phyloP scores from a whole-genome alignment of 2,113 vertebrate genomes.

The Anolis sagrei region DNA sequence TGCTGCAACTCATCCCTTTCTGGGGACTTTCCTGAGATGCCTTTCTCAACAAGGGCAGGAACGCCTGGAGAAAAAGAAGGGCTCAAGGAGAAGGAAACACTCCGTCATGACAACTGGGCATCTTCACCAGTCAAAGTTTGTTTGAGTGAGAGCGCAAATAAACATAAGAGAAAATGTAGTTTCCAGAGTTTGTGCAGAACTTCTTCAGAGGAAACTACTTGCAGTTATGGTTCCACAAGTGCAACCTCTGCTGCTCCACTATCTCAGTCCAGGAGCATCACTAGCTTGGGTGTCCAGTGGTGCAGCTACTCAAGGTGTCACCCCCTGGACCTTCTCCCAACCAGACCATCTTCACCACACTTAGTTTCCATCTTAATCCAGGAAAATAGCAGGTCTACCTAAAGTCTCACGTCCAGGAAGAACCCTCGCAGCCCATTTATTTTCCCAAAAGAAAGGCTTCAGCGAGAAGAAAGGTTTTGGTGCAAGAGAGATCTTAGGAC shows the following conservation, averaged over 20 bases:
- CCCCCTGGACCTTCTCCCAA: no score
- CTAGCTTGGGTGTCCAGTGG: no score
- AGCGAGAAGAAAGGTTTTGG: background rate
- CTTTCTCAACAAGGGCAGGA: conserved; percentile 23
- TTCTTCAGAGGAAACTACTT: background rate
- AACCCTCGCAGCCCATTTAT: background rate
- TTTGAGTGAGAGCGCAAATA: no score
- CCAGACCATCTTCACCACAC: no score
- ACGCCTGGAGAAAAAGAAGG: background rate
- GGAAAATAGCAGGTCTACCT: background rate
- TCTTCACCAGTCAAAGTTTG: no score
- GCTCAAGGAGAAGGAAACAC: background rate
- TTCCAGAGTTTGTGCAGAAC: no score
- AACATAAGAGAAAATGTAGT: no score
- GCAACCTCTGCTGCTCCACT: background rate
- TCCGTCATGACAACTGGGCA: no score
- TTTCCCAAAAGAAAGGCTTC: background rate
- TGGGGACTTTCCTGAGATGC: background rate
- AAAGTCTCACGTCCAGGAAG: background rate
- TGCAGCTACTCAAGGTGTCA: no score
- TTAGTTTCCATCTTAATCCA: background rate
- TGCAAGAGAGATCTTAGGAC: background rate
- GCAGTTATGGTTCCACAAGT: background rate
- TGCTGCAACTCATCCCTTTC: conserved; percentile 13
- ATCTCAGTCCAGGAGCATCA: no score